Evolutionary conservation across 2,888 invertebrate genomes (phyloP).

Genomic region (Amphimallon solstitiale): DNA sequence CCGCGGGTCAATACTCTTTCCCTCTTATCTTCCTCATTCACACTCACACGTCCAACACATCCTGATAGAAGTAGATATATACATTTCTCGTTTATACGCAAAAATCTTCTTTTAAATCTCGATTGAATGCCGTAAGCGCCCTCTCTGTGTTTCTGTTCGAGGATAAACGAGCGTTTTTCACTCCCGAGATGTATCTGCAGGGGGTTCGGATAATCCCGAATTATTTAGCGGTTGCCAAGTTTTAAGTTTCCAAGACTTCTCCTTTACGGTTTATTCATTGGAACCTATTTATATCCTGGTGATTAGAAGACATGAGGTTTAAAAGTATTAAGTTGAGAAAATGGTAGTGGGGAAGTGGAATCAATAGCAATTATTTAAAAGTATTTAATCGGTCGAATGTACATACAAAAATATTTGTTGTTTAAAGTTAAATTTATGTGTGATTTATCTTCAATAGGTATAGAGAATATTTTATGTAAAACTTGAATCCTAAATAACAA

Average conservation of each 20-base stretch:
- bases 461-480: too few relatives aligned
- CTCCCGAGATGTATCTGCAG: constrained; percentile 10
- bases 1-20: constrained; percentile 24
- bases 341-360: constrained; percentile 1
- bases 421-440: too few relatives aligned
- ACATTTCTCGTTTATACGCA: constrained; percentile 24
- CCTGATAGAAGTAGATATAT: constrained; percentile 18
- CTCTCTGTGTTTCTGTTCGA: constrained; percentile 29
- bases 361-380: too few relatives aligned
- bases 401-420: too few relatives aligned
- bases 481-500: too few relatives aligned
- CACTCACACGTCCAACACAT: constrained; percentile 23
- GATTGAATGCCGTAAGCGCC: constrained; percentile 20
- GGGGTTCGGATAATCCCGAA: constrained; percentile 29
- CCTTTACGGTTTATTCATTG: constrained; percentile 24
- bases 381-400: too few relatives aligned
- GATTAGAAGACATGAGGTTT: constrained; percentile 24
- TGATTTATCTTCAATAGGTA: too few relatives aligned
- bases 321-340: constrained; percentile 18
- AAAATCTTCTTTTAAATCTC: constrained; percentile 31
- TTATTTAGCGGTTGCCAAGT: constrained; percentile 31
- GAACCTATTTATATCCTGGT: constrained; percentile 32
- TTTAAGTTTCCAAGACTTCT: constrained; percentile 19
- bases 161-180: constrained; percentile 28
- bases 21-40: constrained; percentile 23